Percentiles rank a stretch among this genome's conserved stretches.
These are phyloP conservation scores for Halichondria panicea DNA, from an alignment of 37 sponge, comb jelly and placozoan species.

Conservation along the genomic window DNA sequence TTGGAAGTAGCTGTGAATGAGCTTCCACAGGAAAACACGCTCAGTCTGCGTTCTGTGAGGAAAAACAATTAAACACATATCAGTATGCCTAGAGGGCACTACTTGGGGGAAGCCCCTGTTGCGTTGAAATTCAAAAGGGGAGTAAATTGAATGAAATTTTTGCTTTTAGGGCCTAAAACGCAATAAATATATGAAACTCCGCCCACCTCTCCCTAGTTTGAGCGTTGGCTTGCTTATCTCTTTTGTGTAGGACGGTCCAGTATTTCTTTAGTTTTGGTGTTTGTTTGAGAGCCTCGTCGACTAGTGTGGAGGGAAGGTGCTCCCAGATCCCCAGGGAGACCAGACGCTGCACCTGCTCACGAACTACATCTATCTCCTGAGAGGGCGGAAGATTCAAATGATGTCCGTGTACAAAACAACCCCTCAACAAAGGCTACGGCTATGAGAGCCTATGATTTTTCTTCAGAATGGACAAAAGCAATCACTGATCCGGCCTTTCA, in stretches of 20 bases:
- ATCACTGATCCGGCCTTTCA: too few relatives aligned
- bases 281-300: slow-evolving; percentile 64
- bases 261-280: slow-evolving; percentile 70
- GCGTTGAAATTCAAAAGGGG: too few relatives aligned
- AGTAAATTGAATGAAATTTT: too few relatives aligned
- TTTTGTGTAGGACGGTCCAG: slow-evolving; percentile 79
- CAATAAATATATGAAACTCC: not conserved
- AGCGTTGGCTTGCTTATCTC: slow-evolving; percentile 65
- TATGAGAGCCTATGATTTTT: too few relatives aligned
- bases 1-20: slow-evolving; percentile 77
- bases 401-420: too few relatives aligned
- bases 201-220: slow-evolving; percentile 47
- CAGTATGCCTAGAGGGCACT: too few relatives aligned
- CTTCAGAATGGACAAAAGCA: too few relatives aligned
- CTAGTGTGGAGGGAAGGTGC: slow-evolving; percentile 67
- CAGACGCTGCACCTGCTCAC: slow-evolving; percentile 86
- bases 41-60: slow-evolving; percentile 51
- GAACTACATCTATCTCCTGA: slow-evolving; percentile 91
- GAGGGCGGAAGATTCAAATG: not conserved
- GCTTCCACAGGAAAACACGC: slow-evolving; percentile 58
- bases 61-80: not conserved
- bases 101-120: too few relatives aligned
- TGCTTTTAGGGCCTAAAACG: too few relatives aligned
- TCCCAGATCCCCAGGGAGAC: slow-evolving; percentile 87
- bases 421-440: not conserved